Conservation (phyloP, 2,888 invertebrate species). For the Formica aserva region DNA sequence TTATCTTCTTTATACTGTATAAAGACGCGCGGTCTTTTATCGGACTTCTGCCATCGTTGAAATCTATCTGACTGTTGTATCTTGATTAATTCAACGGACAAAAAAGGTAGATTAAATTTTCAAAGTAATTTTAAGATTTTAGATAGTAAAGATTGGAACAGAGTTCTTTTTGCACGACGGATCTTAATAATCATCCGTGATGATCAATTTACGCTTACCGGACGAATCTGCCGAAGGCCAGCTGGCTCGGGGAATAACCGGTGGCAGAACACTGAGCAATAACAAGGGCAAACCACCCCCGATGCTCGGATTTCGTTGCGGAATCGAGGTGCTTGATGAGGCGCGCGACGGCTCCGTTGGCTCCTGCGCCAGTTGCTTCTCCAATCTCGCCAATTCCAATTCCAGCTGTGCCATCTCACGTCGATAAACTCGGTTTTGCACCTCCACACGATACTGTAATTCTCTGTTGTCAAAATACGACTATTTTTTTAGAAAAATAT, state of each 20-base stretch:
- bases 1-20: slow-evolving; percentile 17
- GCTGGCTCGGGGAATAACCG: slow-evolving; percentile 91
- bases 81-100: slow-evolving; percentile 5
- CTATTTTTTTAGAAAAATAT: background rate
- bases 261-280: slow-evolving; percentile 90
- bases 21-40: background rate
- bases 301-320: slow-evolving; percentile 89
- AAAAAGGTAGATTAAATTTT: background rate
- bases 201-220: slow-evolving; percentile 74
- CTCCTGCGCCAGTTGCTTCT: slow-evolving; percentile 89
- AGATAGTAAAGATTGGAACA: background rate
- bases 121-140: slow-evolving; percentile 14
- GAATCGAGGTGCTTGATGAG: slow-evolving; percentile 87
- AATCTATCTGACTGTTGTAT: background rate
- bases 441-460: slow-evolving; percentile 94
- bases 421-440: slow-evolving; percentile 96
- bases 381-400: slow-evolving; percentile 91
- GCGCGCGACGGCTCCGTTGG: slow-evolving; percentile 86
- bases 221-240: slow-evolving; percentile 91
- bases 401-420: slow-evolving; percentile 93
- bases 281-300: slow-evolving; percentile 91
- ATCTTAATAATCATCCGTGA: slow-evolving; percentile 2
- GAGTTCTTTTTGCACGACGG: slow-evolving; percentile 63
- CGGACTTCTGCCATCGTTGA: background rate
- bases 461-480: slow-evolving; percentile 85